Conservation (phyloP, 1,140 invertebrate species). For the Vanessa tameamea region DNA sequence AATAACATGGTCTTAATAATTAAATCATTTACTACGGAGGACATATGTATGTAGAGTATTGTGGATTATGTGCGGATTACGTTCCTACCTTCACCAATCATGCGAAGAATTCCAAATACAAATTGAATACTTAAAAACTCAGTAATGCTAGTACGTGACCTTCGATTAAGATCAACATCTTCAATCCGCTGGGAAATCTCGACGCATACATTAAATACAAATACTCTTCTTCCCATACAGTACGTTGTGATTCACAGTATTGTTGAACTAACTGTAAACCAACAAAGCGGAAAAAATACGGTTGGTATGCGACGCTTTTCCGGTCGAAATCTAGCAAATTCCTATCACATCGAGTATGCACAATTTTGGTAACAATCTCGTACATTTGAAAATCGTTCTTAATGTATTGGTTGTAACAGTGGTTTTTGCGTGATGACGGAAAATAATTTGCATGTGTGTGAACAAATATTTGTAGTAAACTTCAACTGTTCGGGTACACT, state of each 20-base stretch:
- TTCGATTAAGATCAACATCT: too few species aligned
- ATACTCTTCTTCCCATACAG: constrained; percentile 1
- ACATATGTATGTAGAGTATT: too few species aligned
- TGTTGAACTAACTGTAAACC: constrained; percentile 48
- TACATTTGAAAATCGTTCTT: constrained; percentile 1
- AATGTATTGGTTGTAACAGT: neutral
- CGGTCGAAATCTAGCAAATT: constrained; percentile 48
- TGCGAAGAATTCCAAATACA: too few species aligned
- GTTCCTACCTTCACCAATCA: too few species aligned
- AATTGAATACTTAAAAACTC: too few species aligned
- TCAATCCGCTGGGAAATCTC: too few species aligned
- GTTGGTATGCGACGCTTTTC: constrained; percentile 53
- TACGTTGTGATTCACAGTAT: constrained; percentile 16
- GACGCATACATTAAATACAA: neutral
- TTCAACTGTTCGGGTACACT: constrained; percentile 5
- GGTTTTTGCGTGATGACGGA: neutral
- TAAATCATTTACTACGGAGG: too few species aligned
- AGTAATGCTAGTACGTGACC: too few species aligned
- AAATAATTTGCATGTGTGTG: constrained; percentile 16
- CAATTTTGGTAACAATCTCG: constrained; percentile 17
- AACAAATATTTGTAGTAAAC: constrained; percentile 25
- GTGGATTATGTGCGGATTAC: too few species aligned
- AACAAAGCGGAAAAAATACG: constrained; percentile 45
- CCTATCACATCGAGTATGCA: constrained; percentile 29
- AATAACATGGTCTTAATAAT: too few species aligned